A percentile compares a stretch with the other conserved stretches of the same genome.
These are phyloP conservation scores for Hirtodrosophila cameraria DNA, from an alignment of 2,888 invertebrate genomes.

Conservation along the genomic window DNA sequence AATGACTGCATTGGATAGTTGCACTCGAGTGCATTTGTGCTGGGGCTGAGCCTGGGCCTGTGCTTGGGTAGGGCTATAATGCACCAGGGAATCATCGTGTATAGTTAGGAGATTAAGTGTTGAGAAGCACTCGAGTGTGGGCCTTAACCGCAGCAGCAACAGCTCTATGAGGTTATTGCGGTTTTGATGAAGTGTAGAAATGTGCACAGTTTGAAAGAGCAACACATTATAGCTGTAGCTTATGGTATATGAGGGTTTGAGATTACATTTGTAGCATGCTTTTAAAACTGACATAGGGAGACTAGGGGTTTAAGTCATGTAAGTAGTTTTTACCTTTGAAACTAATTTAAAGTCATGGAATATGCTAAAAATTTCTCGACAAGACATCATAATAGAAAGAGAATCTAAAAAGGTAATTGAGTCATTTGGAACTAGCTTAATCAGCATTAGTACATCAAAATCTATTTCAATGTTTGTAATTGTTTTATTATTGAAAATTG, in stretches of 20 bases:
- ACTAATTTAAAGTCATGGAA: too few species aligned
- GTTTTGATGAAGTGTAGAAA: constrained; percentile 26
- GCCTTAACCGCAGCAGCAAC: not conserved
- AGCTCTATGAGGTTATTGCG: constrained; percentile 19
- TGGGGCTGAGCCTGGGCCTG: not conserved
- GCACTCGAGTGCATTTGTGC: constrained; percentile 9
- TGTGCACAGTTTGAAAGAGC: constrained; percentile 10
- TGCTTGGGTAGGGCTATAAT: too few species aligned
- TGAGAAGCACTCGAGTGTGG: constrained; percentile 15
- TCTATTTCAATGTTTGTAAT: too few species aligned
- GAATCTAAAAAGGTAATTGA: too few species aligned
- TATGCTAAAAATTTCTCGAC: too few species aligned
- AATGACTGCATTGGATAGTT: constrained; percentile 12
- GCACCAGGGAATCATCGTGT: constrained; percentile 2
- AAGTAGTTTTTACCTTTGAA: too few species aligned
- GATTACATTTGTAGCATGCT: constrained; percentile 4
- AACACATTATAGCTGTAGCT: not conserved
- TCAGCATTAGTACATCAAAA: too few species aligned
- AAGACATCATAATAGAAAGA: too few species aligned
- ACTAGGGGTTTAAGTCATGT: too few species aligned
- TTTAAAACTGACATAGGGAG: too few species aligned
- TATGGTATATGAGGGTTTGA: constrained; percentile 6
- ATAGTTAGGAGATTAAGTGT: constrained; percentile 9
- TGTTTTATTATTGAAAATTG: too few species aligned
- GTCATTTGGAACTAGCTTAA: too few species aligned